Evolutionary conservation across 2,797 vertebrate genomes (phyloP), one percentile per base, ranked within the genome.

Genomic region (Danio albolineatus): DNA sequence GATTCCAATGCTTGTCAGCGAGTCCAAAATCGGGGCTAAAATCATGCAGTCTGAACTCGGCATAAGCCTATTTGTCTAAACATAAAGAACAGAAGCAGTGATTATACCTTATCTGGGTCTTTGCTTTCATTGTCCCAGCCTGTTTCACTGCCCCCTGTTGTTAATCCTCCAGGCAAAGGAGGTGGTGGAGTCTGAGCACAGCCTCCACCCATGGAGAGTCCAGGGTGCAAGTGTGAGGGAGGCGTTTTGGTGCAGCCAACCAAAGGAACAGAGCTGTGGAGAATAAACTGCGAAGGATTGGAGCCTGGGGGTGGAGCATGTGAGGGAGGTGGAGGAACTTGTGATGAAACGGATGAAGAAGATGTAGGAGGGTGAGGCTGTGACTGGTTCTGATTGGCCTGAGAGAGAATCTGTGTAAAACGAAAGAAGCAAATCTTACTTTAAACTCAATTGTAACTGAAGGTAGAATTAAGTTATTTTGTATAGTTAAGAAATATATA

Each of bases 351-450:
- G 43, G 93, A 89, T 6, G 94, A 89, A 0, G 95, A 94, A 4
- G 92, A 86, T 2, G 90, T 82, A 17, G 91, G 86, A 48, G 85
- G 86, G 4, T 88, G 90, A 54, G 91, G 89, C 89, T 93, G 92
- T 1, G 90, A 51, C 84, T 93, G 93, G 89, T 61, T 93, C 87
- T 94, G 93, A 89, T 96, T 97, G 74, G 94, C 93, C 84, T 97
- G 95, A 73, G 95, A 96, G 64, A 98, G 93, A 86, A 98, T 97
- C 96, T 98, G 86, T 98, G 86, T n/a, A 14, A 59, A 61, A 12
- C 43, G 17, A 41, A 49, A 6, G 67, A 12, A 41, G 14, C 19
- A 41, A 6, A 53, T 21, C 43, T 57, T 10, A 54, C 49, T 54
- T 54, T 49, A 17, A 16, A 41, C 41, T 4, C n/a, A 59, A 28